Evolutionary conservation across 2,888 invertebrate species (phyloP).

Genomic region (Cetonia aurata): DNA sequence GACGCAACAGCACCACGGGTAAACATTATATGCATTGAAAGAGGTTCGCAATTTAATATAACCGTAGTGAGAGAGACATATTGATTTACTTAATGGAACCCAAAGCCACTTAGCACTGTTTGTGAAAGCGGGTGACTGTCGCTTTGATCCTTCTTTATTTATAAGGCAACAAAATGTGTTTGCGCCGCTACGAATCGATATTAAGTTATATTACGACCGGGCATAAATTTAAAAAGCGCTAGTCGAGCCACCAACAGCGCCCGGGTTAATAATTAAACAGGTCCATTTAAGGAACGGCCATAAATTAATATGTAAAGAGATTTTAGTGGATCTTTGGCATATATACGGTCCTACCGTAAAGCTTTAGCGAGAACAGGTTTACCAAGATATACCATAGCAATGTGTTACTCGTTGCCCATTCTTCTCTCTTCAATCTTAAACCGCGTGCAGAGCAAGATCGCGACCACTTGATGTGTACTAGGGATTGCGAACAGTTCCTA

Average conservation of each 20-base stretch:
- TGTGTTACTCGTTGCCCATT: too few species aligned
- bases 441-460: too few species aligned
- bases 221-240: slow-evolving; percentile 55
- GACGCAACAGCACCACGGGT: slow-evolving; percentile 17
- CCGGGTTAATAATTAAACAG: slow-evolving; percentile 53
- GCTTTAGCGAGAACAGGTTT: too few species aligned
- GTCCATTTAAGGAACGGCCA: slow-evolving; percentile 48
- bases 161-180: slow-evolving; percentile 57
- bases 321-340: slow-evolving; percentile 35
- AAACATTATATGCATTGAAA: slow-evolving; percentile 44
- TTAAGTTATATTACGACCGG: slow-evolving; percentile 55
- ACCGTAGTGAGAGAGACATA: slow-evolving; percentile 50
- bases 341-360: slow-evolving; percentile 1
- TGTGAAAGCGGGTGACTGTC: slow-evolving; percentile 53
- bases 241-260: slow-evolving; percentile 46
- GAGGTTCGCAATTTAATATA: slow-evolving; percentile 44
- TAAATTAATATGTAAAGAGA: slow-evolving; percentile 45
- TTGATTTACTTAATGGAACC: slow-evolving; percentile 59
- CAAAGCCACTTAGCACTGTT: slow-evolving; percentile 57
- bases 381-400: too few species aligned
- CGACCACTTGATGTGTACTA: too few species aligned
- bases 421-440: too few species aligned
- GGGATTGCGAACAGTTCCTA: too few species aligned
- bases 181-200: slow-evolving; percentile 52
- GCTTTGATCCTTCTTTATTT: slow-evolving; percentile 60